Evolutionary conservation across 2,113 vertebrate genomes (phyloP), one percentile per base, ranked within the genome.

Genomic region (Antigone vipio): DNA sequence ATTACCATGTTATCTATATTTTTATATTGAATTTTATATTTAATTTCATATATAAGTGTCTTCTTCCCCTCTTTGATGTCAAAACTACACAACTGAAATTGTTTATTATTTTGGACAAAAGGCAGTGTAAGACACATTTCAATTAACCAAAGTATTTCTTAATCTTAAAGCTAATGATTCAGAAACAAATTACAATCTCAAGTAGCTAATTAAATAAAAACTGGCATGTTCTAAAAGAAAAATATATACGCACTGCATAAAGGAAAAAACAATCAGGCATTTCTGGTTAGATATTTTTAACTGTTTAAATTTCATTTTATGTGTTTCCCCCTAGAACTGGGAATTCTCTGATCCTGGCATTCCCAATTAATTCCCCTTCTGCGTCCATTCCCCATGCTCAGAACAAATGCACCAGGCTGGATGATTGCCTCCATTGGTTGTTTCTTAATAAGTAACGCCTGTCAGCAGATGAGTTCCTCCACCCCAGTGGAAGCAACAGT

Each of bases 351-450:
- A 67, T 45, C 24, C 44, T 56, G 34, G 34, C 24, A 74, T 58
- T 81, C 64, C 35, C 16, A 40, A 34, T 44, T 68, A 35, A 47
- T 66, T 58, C 24, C 44, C 12, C 9, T 42, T 42, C 72, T 64
- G 12, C 9, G 11, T n/a, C 42, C 35, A 35, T 32, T 74, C n/a
- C 66, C 47, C n/a, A 42, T 0, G 6, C 40, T 88, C 66, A 77
- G 26, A 64, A 52, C 23, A 50, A 85, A 49, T 0, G 3, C n/a
- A 58, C 8, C n/a, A 78, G 23, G 68, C 24, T 49, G 21, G 17
- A 45, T 49, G 34, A 21, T 53, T 29, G 38, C 1, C 1, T 50
- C 44, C 30, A 4, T 52, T 0, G 0, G 3, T 52, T 63, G 12
- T 68, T 72, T 76, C 45, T 68, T 40, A 75, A 9, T 4, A 74